Conservation (phyloP, 1,140 invertebrate species). For the Eumeta japonica region DNA sequence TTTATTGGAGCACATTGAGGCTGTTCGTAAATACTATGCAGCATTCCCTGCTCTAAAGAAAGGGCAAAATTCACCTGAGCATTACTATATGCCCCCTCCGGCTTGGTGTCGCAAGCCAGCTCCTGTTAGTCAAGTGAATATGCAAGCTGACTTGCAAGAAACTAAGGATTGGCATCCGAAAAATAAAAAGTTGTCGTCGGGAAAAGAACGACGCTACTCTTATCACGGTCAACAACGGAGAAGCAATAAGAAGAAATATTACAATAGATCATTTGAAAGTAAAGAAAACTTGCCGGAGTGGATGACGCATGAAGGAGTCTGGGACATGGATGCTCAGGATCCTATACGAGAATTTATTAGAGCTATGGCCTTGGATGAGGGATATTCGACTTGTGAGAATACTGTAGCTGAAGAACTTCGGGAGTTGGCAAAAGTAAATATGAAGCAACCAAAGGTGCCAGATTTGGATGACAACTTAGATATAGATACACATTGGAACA, state of each 20-base stretch:
- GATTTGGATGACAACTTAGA: constrained; percentile 42
- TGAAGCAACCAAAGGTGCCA: constrained; percentile 39
- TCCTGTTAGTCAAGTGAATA: constrained; percentile 32
- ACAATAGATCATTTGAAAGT: constrained; percentile 44
- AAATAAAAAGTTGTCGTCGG: constrained; percentile 34
- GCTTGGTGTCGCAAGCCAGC: constrained; percentile 44
- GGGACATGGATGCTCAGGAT: constrained; percentile 55
- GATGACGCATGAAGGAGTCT: constrained; percentile 51
- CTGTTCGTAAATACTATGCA: constrained; percentile 56
- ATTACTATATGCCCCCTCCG: constrained; percentile 46
- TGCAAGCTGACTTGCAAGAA: constrained; percentile 42
- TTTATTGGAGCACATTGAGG: constrained; percentile 49
- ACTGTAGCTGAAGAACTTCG: constrained; percentile 46
- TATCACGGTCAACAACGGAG: constrained; percentile 47
- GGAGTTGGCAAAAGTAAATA: constrained; percentile 26
- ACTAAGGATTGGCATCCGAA: constrained; percentile 46
- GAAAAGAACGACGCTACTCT: constrained; percentile 47
- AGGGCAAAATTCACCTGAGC: constrained; percentile 44
- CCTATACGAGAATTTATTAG: constrained; percentile 52
- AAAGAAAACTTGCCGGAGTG: constrained; percentile 52
- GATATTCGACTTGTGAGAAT: constrained; percentile 54
- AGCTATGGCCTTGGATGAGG: constrained; percentile 49
- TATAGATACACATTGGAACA: constrained; percentile 38
- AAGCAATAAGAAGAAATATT: constrained; percentile 37
- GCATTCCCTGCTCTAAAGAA: constrained; percentile 55